phyloP scores from a whole-genome alignment of 1,140 invertebrate genomes.

The Platorchestia sp. region DNA sequence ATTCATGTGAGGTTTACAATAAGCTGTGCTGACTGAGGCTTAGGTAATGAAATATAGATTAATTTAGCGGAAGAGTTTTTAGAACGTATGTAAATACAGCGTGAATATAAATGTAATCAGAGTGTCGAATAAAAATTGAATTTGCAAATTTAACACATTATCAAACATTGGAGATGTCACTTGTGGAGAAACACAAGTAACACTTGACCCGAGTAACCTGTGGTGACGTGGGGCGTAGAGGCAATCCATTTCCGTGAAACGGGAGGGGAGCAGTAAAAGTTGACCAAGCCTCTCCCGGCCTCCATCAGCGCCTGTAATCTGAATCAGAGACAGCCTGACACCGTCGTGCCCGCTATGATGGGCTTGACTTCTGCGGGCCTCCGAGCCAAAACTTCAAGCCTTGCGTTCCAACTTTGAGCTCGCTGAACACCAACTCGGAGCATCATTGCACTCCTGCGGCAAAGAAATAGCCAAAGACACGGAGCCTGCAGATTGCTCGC shows the following conservation, averaged over 20 bases:
- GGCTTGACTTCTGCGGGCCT: background rate
- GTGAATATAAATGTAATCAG: background rate
- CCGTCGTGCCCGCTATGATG: background rate
- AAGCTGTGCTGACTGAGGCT: no score
- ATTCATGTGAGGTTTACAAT: no score
- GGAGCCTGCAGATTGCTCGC: background rate
- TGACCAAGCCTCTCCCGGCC: background rate
- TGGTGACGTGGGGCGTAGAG: background rate
- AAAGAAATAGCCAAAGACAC: background rate
- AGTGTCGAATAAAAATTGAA: background rate
- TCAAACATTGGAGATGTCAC: background rate
- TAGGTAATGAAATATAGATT: background rate
- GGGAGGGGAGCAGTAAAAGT: background rate
- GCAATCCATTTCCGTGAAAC: background rate
- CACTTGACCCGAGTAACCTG: background rate
- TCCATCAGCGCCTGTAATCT: conserved; percentile 6
- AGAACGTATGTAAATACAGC: background rate
- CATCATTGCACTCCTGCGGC: background rate
- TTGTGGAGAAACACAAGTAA: background rate
- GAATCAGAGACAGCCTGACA: background rate
- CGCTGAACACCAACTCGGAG: background rate
- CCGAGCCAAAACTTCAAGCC: background rate
- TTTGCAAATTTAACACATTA: background rate
- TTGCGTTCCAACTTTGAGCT: background rate
- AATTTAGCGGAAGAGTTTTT: background rate